Evolutionary conservation across 2,113 vertebrate species (phyloP).

Genomic region (Numenius arquata): DNA sequence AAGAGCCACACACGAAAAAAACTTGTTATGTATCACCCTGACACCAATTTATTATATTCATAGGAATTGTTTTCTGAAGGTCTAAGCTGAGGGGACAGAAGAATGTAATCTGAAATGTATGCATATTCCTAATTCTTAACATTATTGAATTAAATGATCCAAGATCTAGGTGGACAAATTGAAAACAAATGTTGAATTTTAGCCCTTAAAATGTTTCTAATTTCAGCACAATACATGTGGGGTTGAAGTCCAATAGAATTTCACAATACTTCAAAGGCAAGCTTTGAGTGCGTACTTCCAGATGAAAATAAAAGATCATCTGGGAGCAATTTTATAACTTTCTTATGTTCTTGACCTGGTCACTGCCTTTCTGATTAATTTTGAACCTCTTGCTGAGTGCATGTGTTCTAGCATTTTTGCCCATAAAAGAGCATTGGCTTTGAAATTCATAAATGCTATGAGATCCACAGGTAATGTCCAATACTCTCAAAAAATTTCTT

Average conservation of each 20-base stretch:
- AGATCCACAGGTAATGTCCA: not conserved
- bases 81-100: not conserved
- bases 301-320: not conserved
- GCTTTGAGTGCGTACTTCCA: not conserved
- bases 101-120: not conserved
- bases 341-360: not conserved
- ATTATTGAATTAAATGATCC: not conserved
- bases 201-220: not conserved
- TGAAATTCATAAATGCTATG: not conserved
- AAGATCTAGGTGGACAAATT: not conserved
- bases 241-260: not conserved
- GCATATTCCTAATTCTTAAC: not conserved
- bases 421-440: not conserved
- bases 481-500: not conserved
- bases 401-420: not conserved
- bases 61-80: not conserved
- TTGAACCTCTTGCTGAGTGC: not conserved
- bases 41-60: fast-evolving
- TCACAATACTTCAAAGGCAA: not conserved
- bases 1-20: not conserved
- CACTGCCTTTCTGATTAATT: not conserved
- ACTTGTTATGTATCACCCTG: not conserved
- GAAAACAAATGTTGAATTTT: not conserved
- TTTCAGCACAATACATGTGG: not conserved
- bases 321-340: not conserved